A percentile compares a stretch with the other conserved stretches of the same genome.
Evolutionary conservation across 37 sponge, comb jelly and placozoan species (phyloP).

Genomic region (Axinella damicornis): DNA sequence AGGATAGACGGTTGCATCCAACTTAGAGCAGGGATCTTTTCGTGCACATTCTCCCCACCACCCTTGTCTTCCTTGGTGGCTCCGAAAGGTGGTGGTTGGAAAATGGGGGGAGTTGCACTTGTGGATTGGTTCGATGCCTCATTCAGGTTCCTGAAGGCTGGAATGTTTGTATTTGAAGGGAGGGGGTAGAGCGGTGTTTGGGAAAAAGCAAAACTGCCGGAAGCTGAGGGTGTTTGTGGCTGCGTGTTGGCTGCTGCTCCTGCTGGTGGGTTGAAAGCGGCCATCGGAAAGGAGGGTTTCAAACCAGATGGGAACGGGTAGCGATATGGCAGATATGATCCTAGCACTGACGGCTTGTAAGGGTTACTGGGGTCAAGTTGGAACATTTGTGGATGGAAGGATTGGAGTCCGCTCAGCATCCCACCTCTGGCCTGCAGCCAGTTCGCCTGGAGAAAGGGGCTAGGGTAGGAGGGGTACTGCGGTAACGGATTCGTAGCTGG

Average conservation of each 20-base stretch:
- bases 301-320: conserved; percentile 12
- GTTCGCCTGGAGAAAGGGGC: conserved; percentile 8
- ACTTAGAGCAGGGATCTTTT: no score
- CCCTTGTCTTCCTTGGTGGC: conserved; percentile 5
- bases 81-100: neutral
- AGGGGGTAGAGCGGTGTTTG: neutral
- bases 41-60: neutral
- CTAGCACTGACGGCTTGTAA: neutral
- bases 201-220: neutral
- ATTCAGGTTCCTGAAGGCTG: conserved; percentile 12
- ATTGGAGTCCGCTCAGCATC: conserved; percentile 3
- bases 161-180: neutral
- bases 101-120: no score
- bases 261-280: neutral
- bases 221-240: conserved; percentile 7
- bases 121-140: no score
- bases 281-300: neutral
- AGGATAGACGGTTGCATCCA: no score
- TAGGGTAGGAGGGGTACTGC: neutral
- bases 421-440: conserved; percentile 7
- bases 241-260: neutral
- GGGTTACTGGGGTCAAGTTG: conserved; percentile 8
- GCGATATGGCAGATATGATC: neutral
- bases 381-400: neutral
- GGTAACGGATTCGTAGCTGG: no score